Conservation (phyloP, 2,888 invertebrate genomes). For the Marasmarcha lunaedactyla region DNA sequence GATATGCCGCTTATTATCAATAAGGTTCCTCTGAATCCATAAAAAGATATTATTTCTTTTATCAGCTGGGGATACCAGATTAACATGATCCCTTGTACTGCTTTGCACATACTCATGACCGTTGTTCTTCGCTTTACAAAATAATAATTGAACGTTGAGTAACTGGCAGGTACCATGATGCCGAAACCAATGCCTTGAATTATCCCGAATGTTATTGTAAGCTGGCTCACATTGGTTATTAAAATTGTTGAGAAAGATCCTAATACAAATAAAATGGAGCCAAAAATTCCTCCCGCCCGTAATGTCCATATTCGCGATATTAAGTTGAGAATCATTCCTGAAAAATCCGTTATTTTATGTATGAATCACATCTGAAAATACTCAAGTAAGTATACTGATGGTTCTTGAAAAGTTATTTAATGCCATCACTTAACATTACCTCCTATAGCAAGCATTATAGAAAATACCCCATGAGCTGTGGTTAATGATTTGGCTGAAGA, state of each 20-base stretch:
- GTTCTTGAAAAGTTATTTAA: no score
- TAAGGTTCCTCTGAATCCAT: conserved; percentile 74
- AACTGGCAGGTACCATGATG: conserved; percentile 72
- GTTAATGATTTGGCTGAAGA: conserved; percentile 53
- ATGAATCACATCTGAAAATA: neutral
- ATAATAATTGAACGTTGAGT: conserved; percentile 73
- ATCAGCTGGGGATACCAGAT: conserved; percentile 72
- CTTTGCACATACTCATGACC: conserved; percentile 74
- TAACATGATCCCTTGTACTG: conserved; percentile 65
- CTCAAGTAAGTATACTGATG: no score
- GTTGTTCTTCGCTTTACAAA: conserved; percentile 71
- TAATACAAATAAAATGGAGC: conserved; percentile 56
- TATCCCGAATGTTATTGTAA: conserved; percentile 68
- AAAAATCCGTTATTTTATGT: conserved; percentile 17
- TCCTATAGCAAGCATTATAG: conserved; percentile 56
- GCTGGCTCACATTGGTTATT: conserved; percentile 63
- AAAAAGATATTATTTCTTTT: conserved; percentile 53
- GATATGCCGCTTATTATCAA: conserved; percentile 71
- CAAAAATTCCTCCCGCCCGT: conserved; percentile 67
- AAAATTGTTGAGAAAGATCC: conserved; percentile 67
- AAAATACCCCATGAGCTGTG: conserved; percentile 51
- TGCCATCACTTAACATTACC: no score
- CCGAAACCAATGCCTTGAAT: conserved; percentile 74
- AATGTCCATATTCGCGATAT: conserved; percentile 63
- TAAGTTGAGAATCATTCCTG: conserved; percentile 72